Evolutionary conservation across 1,140 invertebrate genomes (phyloP), one percentile per base, ranked within the genome.

Genomic region (Drosophila nebulosa): DNA sequence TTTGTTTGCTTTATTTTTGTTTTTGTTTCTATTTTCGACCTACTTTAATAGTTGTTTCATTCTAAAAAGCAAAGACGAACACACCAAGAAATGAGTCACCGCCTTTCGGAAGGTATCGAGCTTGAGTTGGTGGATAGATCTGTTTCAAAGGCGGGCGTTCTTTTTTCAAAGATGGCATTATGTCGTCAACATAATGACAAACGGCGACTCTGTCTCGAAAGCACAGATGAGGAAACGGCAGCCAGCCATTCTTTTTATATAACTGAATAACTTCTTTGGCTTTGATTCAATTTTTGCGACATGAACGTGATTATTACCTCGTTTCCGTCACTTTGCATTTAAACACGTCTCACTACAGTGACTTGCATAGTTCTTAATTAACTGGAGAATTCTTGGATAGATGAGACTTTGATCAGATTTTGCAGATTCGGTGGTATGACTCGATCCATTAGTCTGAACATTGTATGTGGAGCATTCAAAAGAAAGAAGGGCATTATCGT

Each of bases 261-360:
- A 9, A 59, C 57, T 4, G 57, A 24, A 26, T 60, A 60, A 16
- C 39, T 60, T 10, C 30, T 10, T 39, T 59, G 57, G 16, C 36
- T 22, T 24, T n/a, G 12, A 16, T 59, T 59, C 0, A 39, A n/a
- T 16, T 59, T 59, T n/a, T 30, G 26, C 0, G 57, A 39, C 57
- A 60, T 42, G 58, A 39, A 60, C 2, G 58, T 35, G 22, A 60
- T 60, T 4, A 35, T n/a, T 0, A 22, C 14, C 16, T 60, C 58
- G 9, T 60, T 10, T 4, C 58, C 58, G 35, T 36, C n/a, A 12
- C 9, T 36, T 36, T 3, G 32, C 5, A 7, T 36, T 3, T 12
- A n/a, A 12, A 36, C 35, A 9, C 35, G 1, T 4, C 35, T n/a
- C n/a, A 36, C n/a, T 36, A 9, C 35, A 0, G 35, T 36, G 35